phyloP scores from a whole-genome alignment of 1,140 invertebrate genomes.

The Drosophila sproati region DNA sequence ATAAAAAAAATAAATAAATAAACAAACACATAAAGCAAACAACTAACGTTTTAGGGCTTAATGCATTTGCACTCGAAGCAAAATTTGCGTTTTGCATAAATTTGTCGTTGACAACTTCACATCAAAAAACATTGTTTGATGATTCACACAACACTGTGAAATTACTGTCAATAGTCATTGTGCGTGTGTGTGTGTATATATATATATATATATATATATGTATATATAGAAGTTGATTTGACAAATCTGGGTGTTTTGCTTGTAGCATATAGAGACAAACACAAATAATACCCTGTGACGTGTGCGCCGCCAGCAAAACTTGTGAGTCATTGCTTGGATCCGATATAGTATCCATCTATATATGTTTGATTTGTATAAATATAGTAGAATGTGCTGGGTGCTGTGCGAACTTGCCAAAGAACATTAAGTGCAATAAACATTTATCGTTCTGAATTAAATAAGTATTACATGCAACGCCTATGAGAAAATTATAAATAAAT shows the following conservation, averaged over 20 bases:
- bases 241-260: constrained; percentile 47
- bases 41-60: constrained; percentile 30
- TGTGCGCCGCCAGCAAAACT: constrained; percentile 25
- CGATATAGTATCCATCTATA: not conserved
- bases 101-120: constrained; percentile 63
- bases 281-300: constrained; percentile 40
- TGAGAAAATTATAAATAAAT: constrained; percentile 2
- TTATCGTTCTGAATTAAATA: constrained; percentile 15
- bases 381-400: constrained; percentile 6
- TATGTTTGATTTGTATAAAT: constrained; percentile 6
- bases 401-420: constrained; percentile 24
- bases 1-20: constrained; percentile 20
- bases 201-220: constrained; percentile 3
- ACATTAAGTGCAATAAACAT: constrained; percentile 29
- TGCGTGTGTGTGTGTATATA: constrained; percentile 2
- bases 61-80: constrained; percentile 46
- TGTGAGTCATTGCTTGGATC: constrained; percentile 29
- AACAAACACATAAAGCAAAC: not conserved
- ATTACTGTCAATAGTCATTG: constrained; percentile 54
- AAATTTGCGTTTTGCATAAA: constrained; percentile 20
- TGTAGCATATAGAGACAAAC: constrained; percentile 7
- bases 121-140: constrained; percentile 53
- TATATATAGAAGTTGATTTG: constrained; percentile 36
- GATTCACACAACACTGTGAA: constrained; percentile 50
- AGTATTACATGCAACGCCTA: constrained; percentile 12